phyloP scores from a whole-genome alignment of 2,888 invertebrate species.

The Syritta pipiens region DNA sequence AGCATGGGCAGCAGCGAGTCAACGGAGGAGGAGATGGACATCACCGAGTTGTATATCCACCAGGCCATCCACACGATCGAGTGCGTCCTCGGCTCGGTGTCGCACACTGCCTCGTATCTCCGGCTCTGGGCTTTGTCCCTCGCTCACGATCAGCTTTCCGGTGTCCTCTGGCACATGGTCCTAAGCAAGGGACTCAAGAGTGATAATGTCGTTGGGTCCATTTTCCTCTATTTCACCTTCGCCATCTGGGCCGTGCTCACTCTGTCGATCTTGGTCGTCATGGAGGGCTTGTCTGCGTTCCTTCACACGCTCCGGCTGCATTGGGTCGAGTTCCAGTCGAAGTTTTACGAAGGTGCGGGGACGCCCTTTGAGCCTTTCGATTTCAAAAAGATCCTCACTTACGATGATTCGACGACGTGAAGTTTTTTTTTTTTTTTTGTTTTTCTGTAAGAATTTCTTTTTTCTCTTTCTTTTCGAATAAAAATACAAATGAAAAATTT shows the following conservation, averaged over 20 bases:
- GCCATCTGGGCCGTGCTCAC: slow-evolving; percentile 94
- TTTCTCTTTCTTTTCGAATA: too few species aligned
- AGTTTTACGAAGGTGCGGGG: slow-evolving; percentile 91
- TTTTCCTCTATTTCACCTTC: slow-evolving; percentile 90
- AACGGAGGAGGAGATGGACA: slow-evolving; percentile 83
- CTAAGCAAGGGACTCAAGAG: slow-evolving; percentile 85
- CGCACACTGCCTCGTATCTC: slow-evolving; percentile 98
- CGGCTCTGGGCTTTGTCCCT: slow-evolving; percentile 98
- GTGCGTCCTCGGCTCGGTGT: slow-evolving; percentile 91
- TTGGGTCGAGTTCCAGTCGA: slow-evolving; percentile 99
- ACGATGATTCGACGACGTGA: not conserved
- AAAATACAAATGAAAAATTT: too few species aligned
- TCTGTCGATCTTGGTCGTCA: slow-evolving; percentile 95
- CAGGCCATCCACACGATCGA: slow-evolving; percentile 87
- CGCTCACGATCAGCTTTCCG: slow-evolving; percentile 93
- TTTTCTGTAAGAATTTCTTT: not conserved
- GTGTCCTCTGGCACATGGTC: slow-evolving; percentile 96
- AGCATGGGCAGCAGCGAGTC: slow-evolving; percentile 79
- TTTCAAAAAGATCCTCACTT: slow-evolving; percentile 81
- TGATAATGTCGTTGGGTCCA: slow-evolving; percentile 83
- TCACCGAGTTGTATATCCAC: slow-evolving; percentile 89
- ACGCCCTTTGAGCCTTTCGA: slow-evolving; percentile 90
- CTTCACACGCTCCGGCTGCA: slow-evolving; percentile 98
- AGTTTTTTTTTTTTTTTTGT: not conserved
- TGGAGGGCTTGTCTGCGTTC: slow-evolving; percentile 99